These are phyloP conservation scores for Piezodorus guildinii DNA, from an alignment of 1,140 invertebrate species.

Conservation along the genomic window DNA sequence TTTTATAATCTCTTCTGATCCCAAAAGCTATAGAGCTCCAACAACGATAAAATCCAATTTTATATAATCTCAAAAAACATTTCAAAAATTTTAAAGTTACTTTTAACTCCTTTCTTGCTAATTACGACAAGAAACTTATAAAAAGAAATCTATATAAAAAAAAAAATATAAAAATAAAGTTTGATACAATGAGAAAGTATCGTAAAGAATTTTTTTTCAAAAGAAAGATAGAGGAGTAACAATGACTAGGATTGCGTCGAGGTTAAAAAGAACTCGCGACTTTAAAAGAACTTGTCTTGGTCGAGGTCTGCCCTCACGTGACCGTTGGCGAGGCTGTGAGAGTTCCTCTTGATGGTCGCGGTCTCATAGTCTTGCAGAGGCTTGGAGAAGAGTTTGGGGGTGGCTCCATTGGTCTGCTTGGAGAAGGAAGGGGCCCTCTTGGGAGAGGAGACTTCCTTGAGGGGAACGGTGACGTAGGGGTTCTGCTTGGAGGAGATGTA, in stretches of 20 bases:
- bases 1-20: too few relatives aligned
- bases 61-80: too few relatives aligned
- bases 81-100: too few relatives aligned
- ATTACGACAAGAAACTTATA: too few relatives aligned
- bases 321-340: constrained; percentile 43
- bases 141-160: not conserved
- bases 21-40: too few relatives aligned
- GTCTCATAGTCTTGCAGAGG: constrained; percentile 56
- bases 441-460: constrained; percentile 46
- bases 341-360: constrained; percentile 64
- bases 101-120: too few relatives aligned
- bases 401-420: constrained; percentile 19
- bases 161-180: constrained; percentile 6
- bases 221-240: not conserved
- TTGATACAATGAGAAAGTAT: not conserved
- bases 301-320: constrained; percentile 44
- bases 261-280: not conserved
- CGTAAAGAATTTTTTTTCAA: not conserved
- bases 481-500: constrained; percentile 69
- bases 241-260: not conserved
- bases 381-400: constrained; percentile 26
- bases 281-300: constrained; percentile 44
- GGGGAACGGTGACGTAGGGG: constrained; percentile 66
- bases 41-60: too few relatives aligned
- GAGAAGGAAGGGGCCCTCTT: constrained; percentile 32